phyloP scores from a whole-genome alignment of 2,797 vertebrate genomes.

The Sebastes itinus region DNA sequence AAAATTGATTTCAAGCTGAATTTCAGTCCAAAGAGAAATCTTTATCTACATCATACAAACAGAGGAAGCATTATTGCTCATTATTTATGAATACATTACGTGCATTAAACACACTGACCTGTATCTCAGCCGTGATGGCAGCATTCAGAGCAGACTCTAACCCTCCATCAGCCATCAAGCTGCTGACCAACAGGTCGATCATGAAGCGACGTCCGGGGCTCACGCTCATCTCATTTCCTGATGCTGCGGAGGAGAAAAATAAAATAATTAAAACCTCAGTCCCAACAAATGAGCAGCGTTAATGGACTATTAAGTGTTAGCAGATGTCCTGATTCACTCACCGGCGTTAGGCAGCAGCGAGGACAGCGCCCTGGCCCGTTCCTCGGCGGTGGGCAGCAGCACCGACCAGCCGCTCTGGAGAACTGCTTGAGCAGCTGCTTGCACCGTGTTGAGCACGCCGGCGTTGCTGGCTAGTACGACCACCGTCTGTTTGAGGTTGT shows the following conservation, averaged over 20 bases:
- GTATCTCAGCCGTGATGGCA: slow-evolving; percentile 98
- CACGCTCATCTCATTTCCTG: slow-evolving; percentile 93
- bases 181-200: slow-evolving; percentile 98
- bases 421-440: slow-evolving; percentile 93
- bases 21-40: no score
- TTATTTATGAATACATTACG: slow-evolving; percentile 4
- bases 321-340: slow-evolving; percentile 46
- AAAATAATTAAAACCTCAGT: neutral
- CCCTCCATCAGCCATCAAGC: slow-evolving; percentile 98
- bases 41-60: neutral
- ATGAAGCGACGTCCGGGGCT: slow-evolving; percentile 98
- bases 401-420: slow-evolving; percentile 98
- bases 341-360: slow-evolving; percentile 95
- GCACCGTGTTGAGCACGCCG: slow-evolving; percentile 93
- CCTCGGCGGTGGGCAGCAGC: slow-evolving; percentile 95
- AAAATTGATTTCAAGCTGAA: no score
- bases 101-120: slow-evolving; percentile 80
- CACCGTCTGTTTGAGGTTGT: slow-evolving; percentile 96
- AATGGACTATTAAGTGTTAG: neutral
- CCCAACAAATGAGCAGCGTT: neutral
- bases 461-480: slow-evolving; percentile 95
- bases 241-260: slow-evolving; percentile 77
- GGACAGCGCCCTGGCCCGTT: slow-evolving; percentile 93
- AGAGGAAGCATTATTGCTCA: neutral
- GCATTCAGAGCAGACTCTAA: slow-evolving; percentile 95